Percentiles rank a stretch among this genome's conserved stretches.
Evolutionary conservation across 2,113 vertebrate species (phyloP).

Genomic region (Mormyrus lacerda): DNA sequence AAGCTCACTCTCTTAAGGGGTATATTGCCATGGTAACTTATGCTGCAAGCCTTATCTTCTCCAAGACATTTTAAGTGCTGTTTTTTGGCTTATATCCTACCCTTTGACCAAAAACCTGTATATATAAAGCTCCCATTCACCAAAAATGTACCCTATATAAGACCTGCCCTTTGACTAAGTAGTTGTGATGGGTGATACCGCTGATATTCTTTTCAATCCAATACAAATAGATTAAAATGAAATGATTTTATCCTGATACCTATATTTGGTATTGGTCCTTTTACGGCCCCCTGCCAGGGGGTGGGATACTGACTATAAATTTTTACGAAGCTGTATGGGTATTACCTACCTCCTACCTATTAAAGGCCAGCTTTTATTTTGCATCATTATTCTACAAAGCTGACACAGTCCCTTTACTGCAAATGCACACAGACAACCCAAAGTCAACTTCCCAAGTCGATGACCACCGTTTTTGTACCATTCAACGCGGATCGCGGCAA

Average conservation of each 20-base stretch:
- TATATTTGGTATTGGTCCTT: neutral
- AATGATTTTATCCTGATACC: neutral
- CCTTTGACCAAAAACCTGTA: neutral
- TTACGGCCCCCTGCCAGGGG: neutral
- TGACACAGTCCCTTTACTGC: neutral
- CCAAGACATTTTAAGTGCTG: neutral
- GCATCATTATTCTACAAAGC: neutral
- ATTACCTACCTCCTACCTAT: neutral
- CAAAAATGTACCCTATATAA: neutral
- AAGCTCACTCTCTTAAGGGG: neutral
- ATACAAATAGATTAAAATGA: neutral
- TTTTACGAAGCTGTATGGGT: neutral
- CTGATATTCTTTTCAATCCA: neutral
- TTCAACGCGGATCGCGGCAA: neutral
- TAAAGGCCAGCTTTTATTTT: neutral
- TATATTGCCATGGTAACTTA: neutral
- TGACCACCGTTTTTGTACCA: neutral
- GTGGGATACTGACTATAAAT: neutral
- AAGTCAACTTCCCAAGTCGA: neutral
- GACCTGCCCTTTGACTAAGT: neutral
- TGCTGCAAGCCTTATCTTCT: neutral
- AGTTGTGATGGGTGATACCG: neutral
- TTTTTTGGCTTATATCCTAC: neutral
- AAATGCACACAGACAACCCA: neutral
- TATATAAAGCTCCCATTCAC: neutral